phyloP scores from a whole-genome alignment of 1,140 invertebrate genomes.

The Meteorus sp. region DNA sequence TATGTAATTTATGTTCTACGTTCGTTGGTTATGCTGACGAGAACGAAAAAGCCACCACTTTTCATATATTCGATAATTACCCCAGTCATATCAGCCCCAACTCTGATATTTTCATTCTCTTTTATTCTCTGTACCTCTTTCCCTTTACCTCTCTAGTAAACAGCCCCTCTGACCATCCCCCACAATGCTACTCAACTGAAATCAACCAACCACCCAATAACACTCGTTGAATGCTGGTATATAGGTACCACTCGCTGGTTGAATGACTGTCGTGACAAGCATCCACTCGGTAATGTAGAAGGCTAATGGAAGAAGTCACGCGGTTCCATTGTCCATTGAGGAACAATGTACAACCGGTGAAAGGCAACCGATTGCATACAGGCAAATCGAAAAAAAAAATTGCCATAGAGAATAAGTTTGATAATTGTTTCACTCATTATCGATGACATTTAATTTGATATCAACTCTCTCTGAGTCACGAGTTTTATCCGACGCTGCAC shows the following conservation, averaged over 20 bases:
- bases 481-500: no score
- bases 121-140: background rate
- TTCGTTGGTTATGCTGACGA: no score
- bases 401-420: no score
- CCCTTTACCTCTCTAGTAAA: background rate
- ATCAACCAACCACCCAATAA: constrained; percentile 35
- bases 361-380: no score
- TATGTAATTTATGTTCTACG: no score
- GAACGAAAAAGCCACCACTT: constrained; percentile 6
- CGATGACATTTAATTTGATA: no score
- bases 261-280: constrained; percentile 34
- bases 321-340: constrained; percentile 48
- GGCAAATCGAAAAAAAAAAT: no score
- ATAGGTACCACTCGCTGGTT: constrained; percentile 21
- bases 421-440: no score
- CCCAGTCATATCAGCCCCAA: background rate
- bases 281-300: constrained; percentile 35
- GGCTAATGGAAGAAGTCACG: constrained; percentile 55
- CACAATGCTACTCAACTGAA: background rate
- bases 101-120: background rate
- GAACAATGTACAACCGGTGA: constrained; percentile 36
- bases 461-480: no score
- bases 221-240: constrained; percentile 21
- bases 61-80: constrained; percentile 32
- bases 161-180: background rate